phyloP scores from a whole-genome alignment of 1,140 invertebrate species.

The Orussus abietinus region DNA sequence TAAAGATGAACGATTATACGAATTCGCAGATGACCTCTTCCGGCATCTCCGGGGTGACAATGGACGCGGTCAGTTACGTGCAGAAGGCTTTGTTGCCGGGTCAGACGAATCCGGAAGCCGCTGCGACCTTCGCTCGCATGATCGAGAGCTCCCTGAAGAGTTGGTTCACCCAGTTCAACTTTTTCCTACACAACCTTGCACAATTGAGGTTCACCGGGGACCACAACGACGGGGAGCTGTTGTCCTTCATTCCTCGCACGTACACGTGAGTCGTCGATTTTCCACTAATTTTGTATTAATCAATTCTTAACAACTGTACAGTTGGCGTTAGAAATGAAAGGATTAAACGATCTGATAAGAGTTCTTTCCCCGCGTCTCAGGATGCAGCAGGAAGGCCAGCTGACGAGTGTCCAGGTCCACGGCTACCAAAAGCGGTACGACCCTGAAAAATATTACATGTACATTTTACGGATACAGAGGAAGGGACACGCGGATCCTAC shows the following conservation, averaged over 20 bases:
- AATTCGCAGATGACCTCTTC: slow-evolving; percentile 84
- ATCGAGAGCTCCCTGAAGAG: slow-evolving; percentile 84
- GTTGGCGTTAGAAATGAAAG: not conserved
- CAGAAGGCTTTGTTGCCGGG: slow-evolving; percentile 84
- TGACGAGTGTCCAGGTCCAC: slow-evolving; percentile 81
- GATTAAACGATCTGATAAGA: no score
- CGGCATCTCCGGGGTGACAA: slow-evolving; percentile 89
- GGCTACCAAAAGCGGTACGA: slow-evolving; percentile 93
- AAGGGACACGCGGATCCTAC: slow-evolving; percentile 79
- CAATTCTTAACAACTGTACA: slow-evolving; percentile 8
- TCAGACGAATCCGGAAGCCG: slow-evolving; percentile 90
- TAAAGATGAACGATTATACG: slow-evolving; percentile 39
- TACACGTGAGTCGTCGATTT: slow-evolving; percentile 72
- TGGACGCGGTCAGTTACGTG: slow-evolving; percentile 88
- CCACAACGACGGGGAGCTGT: slow-evolving; percentile 74
- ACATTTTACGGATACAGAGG: slow-evolving; percentile 82
- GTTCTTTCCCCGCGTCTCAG: no score
- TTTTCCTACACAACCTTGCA: slow-evolving; percentile 95
- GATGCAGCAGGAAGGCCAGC: slow-evolving; percentile 83
- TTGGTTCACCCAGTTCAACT: slow-evolving; percentile 95
- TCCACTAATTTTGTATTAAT: slow-evolving; percentile 17
- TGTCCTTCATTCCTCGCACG: slow-evolving; percentile 91
- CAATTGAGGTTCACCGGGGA: slow-evolving; percentile 88
- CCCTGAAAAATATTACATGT: slow-evolving; percentile 98
- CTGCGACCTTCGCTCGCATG: slow-evolving; percentile 86